phyloP scores from a whole-genome alignment of 2,797 vertebrate genomes.

The Novumbra hubbsi region DNA sequence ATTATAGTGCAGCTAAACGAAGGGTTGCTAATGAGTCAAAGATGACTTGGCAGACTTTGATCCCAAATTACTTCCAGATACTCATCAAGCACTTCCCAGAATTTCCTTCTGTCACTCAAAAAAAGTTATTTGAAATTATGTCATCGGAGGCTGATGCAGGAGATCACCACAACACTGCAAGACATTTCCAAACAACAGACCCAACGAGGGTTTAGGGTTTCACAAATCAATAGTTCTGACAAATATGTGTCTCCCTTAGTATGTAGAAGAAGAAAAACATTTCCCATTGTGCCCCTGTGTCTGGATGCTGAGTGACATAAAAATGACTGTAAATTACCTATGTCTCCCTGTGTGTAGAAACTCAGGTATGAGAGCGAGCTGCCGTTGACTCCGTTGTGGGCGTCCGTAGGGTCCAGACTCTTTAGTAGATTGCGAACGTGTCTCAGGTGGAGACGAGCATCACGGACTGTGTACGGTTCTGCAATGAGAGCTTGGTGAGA shows the following conservation, averaged over 20 bases:
- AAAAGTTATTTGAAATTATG: too few species aligned
- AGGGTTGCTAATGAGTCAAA: too few species aligned
- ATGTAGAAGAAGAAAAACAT: constrained; percentile 72
- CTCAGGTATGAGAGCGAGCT: constrained; percentile 96
- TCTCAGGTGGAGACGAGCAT: constrained; percentile 91
- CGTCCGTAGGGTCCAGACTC: constrained; percentile 94
- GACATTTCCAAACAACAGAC: too few species aligned
- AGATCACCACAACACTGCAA: constrained; percentile 26
- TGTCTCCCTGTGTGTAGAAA: constrained; percentile 93
- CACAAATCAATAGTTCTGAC: too few species aligned
- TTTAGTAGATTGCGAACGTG: constrained; percentile 97
- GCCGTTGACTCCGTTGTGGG: constrained; percentile 98
- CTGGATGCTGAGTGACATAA: background rate
- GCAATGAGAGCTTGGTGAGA: constrained; percentile 10
- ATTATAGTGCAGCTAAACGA: too few species aligned
- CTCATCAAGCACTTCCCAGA: too few species aligned
- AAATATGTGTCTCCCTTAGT: constrained; percentile 62
- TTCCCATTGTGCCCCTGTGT: background rate
- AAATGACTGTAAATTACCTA: constrained; percentile 68
- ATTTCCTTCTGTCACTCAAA: too few species aligned
- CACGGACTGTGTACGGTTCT: constrained; percentile 89
- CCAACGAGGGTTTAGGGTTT: too few species aligned
- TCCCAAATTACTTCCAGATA: too few species aligned
- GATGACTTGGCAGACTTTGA: too few species aligned
- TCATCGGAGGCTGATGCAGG: constrained; percentile 54